phyloP scores from a whole-genome alignment of 2,888 invertebrate species.

The Notodonta ziczac region DNA sequence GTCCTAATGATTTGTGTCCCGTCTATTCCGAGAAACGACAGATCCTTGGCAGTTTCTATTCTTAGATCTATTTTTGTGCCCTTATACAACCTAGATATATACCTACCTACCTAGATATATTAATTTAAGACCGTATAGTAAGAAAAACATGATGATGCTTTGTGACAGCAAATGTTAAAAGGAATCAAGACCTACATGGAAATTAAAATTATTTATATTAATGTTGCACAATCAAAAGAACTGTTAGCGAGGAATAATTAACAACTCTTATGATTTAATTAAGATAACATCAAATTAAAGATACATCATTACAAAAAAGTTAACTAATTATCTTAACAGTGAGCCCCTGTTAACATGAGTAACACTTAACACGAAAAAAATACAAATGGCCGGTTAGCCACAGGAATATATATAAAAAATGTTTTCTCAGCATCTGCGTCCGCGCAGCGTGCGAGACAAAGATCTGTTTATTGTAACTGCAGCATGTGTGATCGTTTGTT shows the following conservation, averaged over 20 bases:
- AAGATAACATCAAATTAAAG: background rate
- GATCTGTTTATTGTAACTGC: conserved; percentile 63
- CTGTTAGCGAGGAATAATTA: background rate
- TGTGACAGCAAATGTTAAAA: no score
- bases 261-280: background rate
- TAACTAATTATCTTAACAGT: conserved; percentile 7
- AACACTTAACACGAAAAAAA: conserved; percentile 17
- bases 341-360: conserved; percentile 6
- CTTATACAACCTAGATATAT: background rate
- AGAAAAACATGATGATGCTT: no score
- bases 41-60: conserved; percentile 1
- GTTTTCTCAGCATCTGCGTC: conserved; percentile 49
- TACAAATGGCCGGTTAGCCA: background rate
- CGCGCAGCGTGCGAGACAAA: conserved; percentile 44
- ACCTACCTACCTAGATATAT: no score
- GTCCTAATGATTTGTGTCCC: background rate
- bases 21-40: background rate
- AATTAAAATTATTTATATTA: no score
- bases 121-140: no score
- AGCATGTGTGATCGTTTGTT: conserved; percentile 41
- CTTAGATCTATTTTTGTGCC: background rate
- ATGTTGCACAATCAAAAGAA: no score
- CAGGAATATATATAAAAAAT: conserved; percentile 18
- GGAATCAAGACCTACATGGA: no score
- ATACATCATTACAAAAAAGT: conserved; percentile 18